These are phyloP conservation scores for Cecidostiba fungosa DNA, from an alignment of 2,888 invertebrate genomes.

Conservation along the genomic window DNA sequence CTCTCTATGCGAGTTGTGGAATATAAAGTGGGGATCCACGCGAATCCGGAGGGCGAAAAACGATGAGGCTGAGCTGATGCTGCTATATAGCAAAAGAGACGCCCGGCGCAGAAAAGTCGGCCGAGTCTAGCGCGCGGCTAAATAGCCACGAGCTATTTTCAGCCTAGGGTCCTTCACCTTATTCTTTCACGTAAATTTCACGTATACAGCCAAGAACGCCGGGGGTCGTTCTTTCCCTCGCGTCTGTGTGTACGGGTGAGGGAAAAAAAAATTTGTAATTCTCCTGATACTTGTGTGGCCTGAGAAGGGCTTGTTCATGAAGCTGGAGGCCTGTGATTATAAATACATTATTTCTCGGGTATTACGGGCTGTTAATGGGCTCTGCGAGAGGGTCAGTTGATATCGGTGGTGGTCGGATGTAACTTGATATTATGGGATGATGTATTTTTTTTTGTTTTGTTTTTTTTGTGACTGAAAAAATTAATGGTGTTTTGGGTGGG, in stretches of 20 bases:
- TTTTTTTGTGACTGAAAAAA: no score
- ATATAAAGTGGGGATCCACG: constrained; percentile 34
- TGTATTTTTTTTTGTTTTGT: no score
- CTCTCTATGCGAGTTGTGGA: constrained; percentile 26
- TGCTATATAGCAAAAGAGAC: constrained; percentile 6
- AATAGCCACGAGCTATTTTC: constrained; percentile 61
- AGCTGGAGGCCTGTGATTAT: constrained; percentile 14
- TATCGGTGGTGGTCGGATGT: no score
- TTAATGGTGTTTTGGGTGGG: no score
- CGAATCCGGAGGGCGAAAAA: constrained; percentile 47
- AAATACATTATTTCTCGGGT: constrained; percentile 38
- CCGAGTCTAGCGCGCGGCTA: constrained; percentile 44
- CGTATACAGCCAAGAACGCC: background rate
- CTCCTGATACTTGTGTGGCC: background rate
- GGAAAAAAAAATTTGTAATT: background rate
- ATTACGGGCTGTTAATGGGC: no score
- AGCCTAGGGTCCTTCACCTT: constrained; percentile 60
- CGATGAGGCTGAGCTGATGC: background rate
- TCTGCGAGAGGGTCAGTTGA: no score
- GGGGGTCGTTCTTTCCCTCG: background rate
- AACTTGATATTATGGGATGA: no score
- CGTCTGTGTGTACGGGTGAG: background rate
- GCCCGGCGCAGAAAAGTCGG: constrained; percentile 4
- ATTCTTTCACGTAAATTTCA: constrained; percentile 47
- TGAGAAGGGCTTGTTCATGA: background rate